A percentile compares a stretch with the other conserved stretches of the same genome.
Conservation (phyloP, 1,140 invertebrate genomes). For the Hesperophylax magnus region DNA sequence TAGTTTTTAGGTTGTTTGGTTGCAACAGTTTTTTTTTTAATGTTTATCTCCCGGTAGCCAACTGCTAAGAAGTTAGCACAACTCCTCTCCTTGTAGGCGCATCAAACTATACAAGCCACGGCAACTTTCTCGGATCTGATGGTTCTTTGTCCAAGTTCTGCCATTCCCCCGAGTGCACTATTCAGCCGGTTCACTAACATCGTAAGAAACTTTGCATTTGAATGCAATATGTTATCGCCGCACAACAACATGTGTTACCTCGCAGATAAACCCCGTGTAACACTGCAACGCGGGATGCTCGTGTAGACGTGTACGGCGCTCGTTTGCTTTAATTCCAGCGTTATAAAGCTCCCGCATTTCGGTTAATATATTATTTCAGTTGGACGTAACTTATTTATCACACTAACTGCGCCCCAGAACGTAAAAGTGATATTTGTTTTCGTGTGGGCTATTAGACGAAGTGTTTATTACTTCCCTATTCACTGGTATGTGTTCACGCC, state of each 20-base stretch:
- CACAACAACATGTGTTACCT: background rate
- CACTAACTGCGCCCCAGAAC: slow-evolving; percentile 18
- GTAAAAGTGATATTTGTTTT: slow-evolving; percentile 28
- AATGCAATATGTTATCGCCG: background rate
- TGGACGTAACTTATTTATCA: slow-evolving; percentile 16
- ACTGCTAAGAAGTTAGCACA: background rate
- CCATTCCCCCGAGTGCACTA: background rate
- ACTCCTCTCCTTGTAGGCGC: background rate
- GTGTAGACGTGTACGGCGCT: too few species aligned
- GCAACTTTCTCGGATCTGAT: background rate
- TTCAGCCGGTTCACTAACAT: slow-evolving; percentile 4
- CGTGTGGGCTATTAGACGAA: slow-evolving; percentile 15
- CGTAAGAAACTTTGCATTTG: background rate
- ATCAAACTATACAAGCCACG: background rate
- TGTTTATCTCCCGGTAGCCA: background rate
- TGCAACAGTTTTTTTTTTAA: too few species aligned
- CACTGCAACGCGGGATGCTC: too few species aligned
- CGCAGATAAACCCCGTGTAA: background rate
- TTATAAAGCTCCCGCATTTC: slow-evolving; percentile 1
- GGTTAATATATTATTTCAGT: slow-evolving; percentile 3
- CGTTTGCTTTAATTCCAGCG: background rate
- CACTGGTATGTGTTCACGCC: background rate
- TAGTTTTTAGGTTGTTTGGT: too few species aligned
- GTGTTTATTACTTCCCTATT: slow-evolving; percentile 34
- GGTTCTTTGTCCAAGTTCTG: slow-evolving; percentile 10